Evolutionary conservation across 2,113 vertebrate species (phyloP), one percentile per base, ranked within the genome.

Genomic region (Sinosuthora webbiana): DNA sequence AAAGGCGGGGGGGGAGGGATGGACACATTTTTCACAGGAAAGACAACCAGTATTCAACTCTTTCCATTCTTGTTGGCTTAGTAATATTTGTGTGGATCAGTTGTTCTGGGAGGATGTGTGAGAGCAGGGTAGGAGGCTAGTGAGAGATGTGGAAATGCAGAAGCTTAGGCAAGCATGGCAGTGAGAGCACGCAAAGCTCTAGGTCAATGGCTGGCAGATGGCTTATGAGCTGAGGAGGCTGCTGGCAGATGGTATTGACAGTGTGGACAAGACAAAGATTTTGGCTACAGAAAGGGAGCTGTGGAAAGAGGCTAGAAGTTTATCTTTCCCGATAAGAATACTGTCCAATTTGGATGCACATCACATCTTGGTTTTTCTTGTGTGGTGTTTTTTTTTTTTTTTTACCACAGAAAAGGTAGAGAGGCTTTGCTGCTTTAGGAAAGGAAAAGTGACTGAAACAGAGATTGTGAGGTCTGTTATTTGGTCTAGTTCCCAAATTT

Each of bases 131-230:
- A 95, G 94, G 93, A 94, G 95, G 87, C 65, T 77, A 53, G 94
- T 77, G 85, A 87, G 86, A 93, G 93, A 93, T 95, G 84, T 85
- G 35, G 97, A 82, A 89, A 96, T 42, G 93, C 85, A 80, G 79
- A 64, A 83, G 92, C 97, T 93, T 73, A 64, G 75, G 94, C 96
- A 93, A 49, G 85, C 90, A 93, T 76, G 89, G 96, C 94, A 95
- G 95, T 69, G 87, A 82, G 96, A 96, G 95, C 70, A 95, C 30
- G 87, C 89, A 94, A 94, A 95, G 91, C 97, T 92, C 90, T 22
- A 95, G 98, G 98, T 98, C 97, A 97, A 95, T 94, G 95, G 95
- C 97, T 97, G 97, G 97, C 98, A 98, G 98, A 98, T 98, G 98
- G 98, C 88, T 95, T 83, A 90, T 92, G 97, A 97, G 97, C 97